A percentile compares a stretch with the other conserved stretches of the same genome.
Conservation (phyloP, 2,888 invertebrate genomes). For the Machimus atricapillus region DNA sequence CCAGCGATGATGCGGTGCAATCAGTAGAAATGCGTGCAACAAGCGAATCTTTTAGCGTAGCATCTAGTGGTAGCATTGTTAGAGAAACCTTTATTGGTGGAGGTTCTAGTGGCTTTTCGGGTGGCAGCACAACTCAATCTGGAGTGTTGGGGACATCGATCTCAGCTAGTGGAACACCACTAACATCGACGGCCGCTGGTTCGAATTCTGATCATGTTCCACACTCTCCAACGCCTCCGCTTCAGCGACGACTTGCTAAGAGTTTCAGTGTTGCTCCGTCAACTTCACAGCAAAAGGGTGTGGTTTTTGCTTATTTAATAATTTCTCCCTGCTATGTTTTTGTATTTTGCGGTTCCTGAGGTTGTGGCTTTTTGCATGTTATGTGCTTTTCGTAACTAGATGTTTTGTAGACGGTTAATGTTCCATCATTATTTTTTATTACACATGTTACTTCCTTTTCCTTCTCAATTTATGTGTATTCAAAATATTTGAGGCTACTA, state of each 20-base stretch:
- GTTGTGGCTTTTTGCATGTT: slow-evolving; percentile 2
- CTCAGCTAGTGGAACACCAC: slow-evolving; percentile 49
- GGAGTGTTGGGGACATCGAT: slow-evolving; percentile 24
- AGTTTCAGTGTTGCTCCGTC: slow-evolving; percentile 89
- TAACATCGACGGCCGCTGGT: slow-evolving; percentile 50
- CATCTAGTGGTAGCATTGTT: slow-evolving; percentile 46
- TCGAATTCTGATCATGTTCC: slow-evolving; percentile 61
- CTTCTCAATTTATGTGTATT: too few relatives aligned
- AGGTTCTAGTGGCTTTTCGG: slow-evolving; percentile 47
- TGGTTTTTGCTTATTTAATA: slow-evolving; percentile 48
- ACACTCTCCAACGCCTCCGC: slow-evolving; percentile 81
- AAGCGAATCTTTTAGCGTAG: slow-evolving; percentile 40
- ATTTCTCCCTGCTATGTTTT: slow-evolving; percentile 1
- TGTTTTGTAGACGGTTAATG: neutral
- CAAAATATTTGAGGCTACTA: too few relatives aligned
- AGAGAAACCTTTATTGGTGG: slow-evolving; percentile 44
- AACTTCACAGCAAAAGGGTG: slow-evolving; percentile 63
- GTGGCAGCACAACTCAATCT: slow-evolving; percentile 44
- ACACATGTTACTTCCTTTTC: neutral
- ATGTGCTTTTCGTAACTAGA: neutral
- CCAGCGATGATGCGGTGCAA: slow-evolving; percentile 56
- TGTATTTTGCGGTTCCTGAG: neutral
- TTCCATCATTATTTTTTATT: neutral
- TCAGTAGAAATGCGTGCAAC: slow-evolving; percentile 59
- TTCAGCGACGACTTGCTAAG: slow-evolving; percentile 87